Base-by-base conservation (phyloP, 2,888 invertebrate species). In the Chrysomela aeneicollis region DNA sequence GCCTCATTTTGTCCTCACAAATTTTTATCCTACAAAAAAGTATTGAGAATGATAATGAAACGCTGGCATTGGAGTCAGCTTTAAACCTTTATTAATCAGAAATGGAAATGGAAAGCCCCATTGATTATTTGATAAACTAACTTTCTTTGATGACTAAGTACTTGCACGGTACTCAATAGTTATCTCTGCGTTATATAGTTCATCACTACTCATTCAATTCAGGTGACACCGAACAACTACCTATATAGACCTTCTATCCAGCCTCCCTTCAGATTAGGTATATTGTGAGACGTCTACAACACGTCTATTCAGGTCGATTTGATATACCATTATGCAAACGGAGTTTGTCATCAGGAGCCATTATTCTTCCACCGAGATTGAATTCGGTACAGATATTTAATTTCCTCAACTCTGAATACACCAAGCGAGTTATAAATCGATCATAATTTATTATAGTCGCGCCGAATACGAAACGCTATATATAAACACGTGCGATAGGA, bases 351-450 rank as follows among this genome's bases (percentile, higher is more conserved):
- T 59, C 59, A 59, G 17, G 37, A 52, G 26, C 52, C 52, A 60
- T 22, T 60, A 42, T 42, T 42, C 42, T 46, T 18, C 19, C 46
- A 57, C 46, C 46, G 52, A 61, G 58, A 65, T 57, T 58, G 64
- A 61, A 61, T 61, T 58, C 64, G 50, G 58, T 51, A 15, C n/a
- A 59, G 64, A 65, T 65, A 65, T 65, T 65, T 65, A 65, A 65
- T 65, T 65, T 65, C 64, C 64, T 65, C 53, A 61, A 65, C 53
- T 46, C 42, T 58, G 64, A 61, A 61, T 58, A 37, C 50, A 58
- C 52, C 57, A 52, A 53, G 17, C 18, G 49, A 42, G 57, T 61
- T 65, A 65, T 57, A 65, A 65, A 65, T 65, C 64, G 64, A 47
- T 57, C 30, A 51, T 58, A 61, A 65, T 65, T 65, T 65, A 57